Base-by-base conservation (phyloP, 2,888 invertebrate species). In the Ischnus inquisitorius region DNA sequence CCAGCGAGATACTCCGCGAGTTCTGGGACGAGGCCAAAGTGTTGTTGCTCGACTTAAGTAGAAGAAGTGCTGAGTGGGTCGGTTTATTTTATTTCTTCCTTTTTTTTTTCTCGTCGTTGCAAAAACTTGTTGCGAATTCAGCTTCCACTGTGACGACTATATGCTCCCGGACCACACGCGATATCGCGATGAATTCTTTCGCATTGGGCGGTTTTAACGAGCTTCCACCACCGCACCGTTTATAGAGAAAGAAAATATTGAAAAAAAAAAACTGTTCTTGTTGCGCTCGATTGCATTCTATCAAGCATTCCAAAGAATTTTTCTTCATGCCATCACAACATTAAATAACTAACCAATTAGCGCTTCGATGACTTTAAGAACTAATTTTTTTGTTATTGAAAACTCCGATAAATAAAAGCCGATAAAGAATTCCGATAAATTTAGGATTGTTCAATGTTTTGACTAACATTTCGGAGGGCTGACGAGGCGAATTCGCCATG, bases 1-100 rank as follows among this genome's bases (percentile, higher is more conserved):
- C 48, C 6, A 74, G 51, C n/a, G 43, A 39, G 51, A 41, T 10
- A 5, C 25, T 34, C 43, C 8, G 74, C 74, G 48, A 72, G 16
- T 74, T 82, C 77, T 79, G 79, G 76, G 76, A 41, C 46, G 48
- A 62, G 60, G 79, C 79, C 83, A 79, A 83, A 79, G 67, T 62
- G 64, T 83, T 39, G 67, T 28, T 60, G 60, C 60, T 14, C 60
- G 25, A 60, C 79, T 34, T 76, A 57, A 65, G 65, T 28, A 22
- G 62, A 68, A 43, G 12, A 62, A 78, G 43, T 51, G 28, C 60
- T 48, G 72, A 74, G 43, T 62, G 62, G 34, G 28, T 62, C 34
- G 34, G 34, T 34, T 6, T 34, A 8, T 34, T 34, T 34, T n/a
- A n/a, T n/a, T 34, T 34, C 8, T 1, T 8, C 34, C 19, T 16